Evolutionary conservation across 2,888 invertebrate species (phyloP).

Genomic region (Dryocosmus kuriphilus): DNA sequence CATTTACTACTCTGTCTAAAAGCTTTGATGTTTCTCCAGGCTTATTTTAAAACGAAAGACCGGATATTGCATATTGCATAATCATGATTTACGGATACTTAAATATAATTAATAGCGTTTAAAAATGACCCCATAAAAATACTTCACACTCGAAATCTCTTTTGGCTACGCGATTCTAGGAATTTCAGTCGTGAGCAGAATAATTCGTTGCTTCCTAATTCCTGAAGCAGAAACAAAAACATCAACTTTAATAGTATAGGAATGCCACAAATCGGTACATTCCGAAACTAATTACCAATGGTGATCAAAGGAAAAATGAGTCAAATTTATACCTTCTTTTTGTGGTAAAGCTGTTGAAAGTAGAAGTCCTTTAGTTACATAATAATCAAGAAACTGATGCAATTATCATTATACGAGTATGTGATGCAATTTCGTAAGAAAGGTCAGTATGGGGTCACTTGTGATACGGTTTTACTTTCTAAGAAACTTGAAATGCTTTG

Average conservation of each 20-base stretch:
- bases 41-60: not conserved
- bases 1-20: not conserved
- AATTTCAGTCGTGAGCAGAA: not conserved
- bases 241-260: not conserved
- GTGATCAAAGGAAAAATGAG: not conserved
- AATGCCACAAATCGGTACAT: not conserved
- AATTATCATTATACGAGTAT: not conserved
- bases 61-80: conserved; percentile 1
- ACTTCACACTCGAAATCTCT: not conserved
- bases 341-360: not conserved
- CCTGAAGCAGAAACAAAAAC: not conserved
- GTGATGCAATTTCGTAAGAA: not conserved
- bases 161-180: not conserved
- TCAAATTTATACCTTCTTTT: no score
- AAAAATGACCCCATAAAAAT: not conserved
- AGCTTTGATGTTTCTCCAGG: conserved; percentile 1
- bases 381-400: not conserved
- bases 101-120: not conserved
- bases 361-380: not conserved
- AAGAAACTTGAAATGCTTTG: no score
- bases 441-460: no score
- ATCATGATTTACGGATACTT: not conserved
- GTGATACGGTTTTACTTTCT: no score
- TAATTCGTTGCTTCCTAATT: not conserved
- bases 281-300: no score